Percentiles rank a stretch among this genome's conserved stretches.
phyloP scores from a whole-genome alignment of 2,888 invertebrate species.

The Drosophila hawaiiensis region DNA sequence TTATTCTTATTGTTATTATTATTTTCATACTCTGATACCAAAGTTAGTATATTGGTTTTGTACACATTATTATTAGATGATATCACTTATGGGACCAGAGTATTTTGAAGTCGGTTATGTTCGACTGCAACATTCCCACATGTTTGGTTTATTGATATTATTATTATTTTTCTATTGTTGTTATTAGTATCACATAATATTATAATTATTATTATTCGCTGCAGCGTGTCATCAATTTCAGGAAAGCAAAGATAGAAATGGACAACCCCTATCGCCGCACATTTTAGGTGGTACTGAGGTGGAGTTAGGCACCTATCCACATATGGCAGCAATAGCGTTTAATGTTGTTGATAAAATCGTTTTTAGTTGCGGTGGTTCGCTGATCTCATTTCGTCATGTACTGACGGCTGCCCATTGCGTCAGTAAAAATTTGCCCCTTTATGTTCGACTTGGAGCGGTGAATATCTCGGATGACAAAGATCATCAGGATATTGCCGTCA shows the following conservation, averaged over 20 bases:
- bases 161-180: neutral
- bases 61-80: too few species aligned
- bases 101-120: too few species aligned
- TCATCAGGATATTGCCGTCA: conserved; percentile 60
- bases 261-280: conserved; percentile 56
- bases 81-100: too few species aligned
- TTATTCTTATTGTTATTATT: neutral
- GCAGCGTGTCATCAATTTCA: conserved; percentile 32
- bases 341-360: conserved; percentile 39
- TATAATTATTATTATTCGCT: neutral
- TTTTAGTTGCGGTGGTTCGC: conserved; percentile 80
- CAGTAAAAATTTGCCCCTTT: conserved; percentile 50
- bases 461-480: conserved; percentile 48
- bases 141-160: neutral
- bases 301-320: conserved; percentile 77
- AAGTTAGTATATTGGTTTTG: too few species aligned
- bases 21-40: neutral
- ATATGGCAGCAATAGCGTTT: conserved; percentile 82
- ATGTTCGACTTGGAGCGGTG: conserved; percentile 79
- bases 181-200: neutral
- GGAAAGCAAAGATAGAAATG: neutral
- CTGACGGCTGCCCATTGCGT: conserved; percentile 84
- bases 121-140: neutral
- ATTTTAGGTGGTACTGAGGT: conserved; percentile 79
- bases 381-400: conserved; percentile 76